Evolutionary conservation across 1,140 invertebrate species (phyloP), one percentile per base, ranked within the genome.

Genomic region (Drosophila micromelanica): DNA sequence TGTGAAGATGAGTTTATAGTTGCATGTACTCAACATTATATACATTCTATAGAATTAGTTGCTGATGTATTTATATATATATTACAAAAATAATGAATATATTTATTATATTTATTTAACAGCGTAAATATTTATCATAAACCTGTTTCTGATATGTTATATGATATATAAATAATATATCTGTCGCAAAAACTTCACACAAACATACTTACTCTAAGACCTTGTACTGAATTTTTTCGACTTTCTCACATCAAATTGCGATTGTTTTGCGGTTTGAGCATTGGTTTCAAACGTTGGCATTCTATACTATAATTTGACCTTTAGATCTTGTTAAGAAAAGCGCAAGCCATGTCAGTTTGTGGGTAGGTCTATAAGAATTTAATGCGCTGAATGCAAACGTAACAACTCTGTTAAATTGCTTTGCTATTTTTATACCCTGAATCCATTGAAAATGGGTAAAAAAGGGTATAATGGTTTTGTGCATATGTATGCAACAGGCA

Each of bases 271-370:
- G 40, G 27, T 2, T 11, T 45, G 23, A 11, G 54, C 3, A 40
- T 43, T 30, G 9, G 38, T 43, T 15, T 57, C 30, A 15, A 43
- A 45, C n/a, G 13, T 54, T 52, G 13, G 38, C 38, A 38, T 57
- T 43, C n/a, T 9, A 30, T 40, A 48, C 42, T 23, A n/a, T 23
- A 54, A 30, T 48, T 65, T 48, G 51, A 56, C 51, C 62, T 65
- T 65, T 48, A 9, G 13, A 49, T 49, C 23, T 38, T 49, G 15
- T 61, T 38, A 27, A 12, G 32, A 11, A 15, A 8, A 40, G 23
- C 9, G 2, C 13, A 43, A 43, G 27, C 8, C 43, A 20, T 20
- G 30, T 13, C 30, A 23, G 35, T 48, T 46, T 45, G 32, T 11
- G 42, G 15, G 4, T 60, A 5, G 2, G 30, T 15, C n/a, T 20